Conservation (phyloP, 2,888 invertebrate species). For the Entomobrya multifasciata region DNA sequence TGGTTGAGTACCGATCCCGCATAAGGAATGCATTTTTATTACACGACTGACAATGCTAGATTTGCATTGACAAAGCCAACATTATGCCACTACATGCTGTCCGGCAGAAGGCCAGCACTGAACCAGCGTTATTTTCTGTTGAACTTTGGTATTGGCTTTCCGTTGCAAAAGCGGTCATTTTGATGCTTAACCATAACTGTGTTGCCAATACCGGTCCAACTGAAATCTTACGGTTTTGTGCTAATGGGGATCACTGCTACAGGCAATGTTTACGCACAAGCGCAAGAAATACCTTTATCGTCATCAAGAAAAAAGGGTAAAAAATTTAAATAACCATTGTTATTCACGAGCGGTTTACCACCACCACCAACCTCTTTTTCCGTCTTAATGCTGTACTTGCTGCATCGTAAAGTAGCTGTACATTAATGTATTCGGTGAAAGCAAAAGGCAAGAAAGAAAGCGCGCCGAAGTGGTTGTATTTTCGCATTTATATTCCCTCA, state of each 20-base stretch:
- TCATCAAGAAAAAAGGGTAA: constrained; percentile 16
- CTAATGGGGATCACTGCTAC: neutral
- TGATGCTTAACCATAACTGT: too few relatives aligned
- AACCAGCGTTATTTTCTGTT: too few relatives aligned
- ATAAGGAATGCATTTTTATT: too few relatives aligned
- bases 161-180: too few relatives aligned
- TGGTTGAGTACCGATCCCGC: too few relatives aligned
- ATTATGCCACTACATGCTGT: too few relatives aligned
- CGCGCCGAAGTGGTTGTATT: neutral
- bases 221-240: too few relatives aligned
- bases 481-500: neutral
- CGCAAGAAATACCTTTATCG: constrained; percentile 22
- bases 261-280: constrained; percentile 22
- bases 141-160: too few relatives aligned
- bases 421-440: neutral
- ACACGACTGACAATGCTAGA: too few relatives aligned
- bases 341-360: constrained; percentile 31
- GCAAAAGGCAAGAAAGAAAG: neutral
- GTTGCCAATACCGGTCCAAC: too few relatives aligned
- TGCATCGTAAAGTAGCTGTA: neutral
- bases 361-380: constrained; percentile 4
- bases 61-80: too few relatives aligned
- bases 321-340: constrained; percentile 38
- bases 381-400: neutral
- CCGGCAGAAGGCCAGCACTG: too few relatives aligned